A percentile compares a stretch with the other conserved stretches of the same genome.
These are phyloP conservation scores for Pristionchus arcanus DNA, from an alignment of 2,888 invertebrate genomes.

Conservation along the genomic window DNA sequence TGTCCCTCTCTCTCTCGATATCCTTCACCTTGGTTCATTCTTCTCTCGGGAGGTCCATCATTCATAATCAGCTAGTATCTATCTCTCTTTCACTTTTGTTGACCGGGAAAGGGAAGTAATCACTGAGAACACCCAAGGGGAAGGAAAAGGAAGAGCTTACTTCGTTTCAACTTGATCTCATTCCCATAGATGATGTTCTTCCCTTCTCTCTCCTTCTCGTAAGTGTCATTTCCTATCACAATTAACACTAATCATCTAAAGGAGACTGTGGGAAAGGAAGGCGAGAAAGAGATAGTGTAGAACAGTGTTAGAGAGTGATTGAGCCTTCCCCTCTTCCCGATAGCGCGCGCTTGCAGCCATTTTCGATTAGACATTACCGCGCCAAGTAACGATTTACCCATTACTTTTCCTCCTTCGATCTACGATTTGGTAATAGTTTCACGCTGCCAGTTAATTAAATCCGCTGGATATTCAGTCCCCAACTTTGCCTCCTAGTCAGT, in stretches of 20 bases:
- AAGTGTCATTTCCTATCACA: conserved; percentile 36
- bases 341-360: neutral
- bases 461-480: neutral
- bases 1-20: neutral
- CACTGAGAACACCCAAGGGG: neutral
- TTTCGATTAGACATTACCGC: neutral
- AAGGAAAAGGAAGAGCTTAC: neutral
- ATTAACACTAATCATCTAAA: conserved; percentile 48
- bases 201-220: conserved; percentile 27
- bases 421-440: neutral
- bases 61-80: neutral
- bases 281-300: neutral
- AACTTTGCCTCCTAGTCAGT: neutral
- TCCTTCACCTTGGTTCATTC: neutral
- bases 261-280: conserved; percentile 42
- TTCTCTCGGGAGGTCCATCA: neutral
- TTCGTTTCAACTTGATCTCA: conserved; percentile 20
- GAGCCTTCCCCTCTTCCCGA: neutral
- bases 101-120: conserved; percentile 10
- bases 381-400: neutral
- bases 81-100: conserved; percentile 12
- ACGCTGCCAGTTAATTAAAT: neutral
- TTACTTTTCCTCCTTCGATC: neutral
- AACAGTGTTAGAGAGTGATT: neutral
- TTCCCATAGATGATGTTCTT: neutral